These are phyloP conservation scores for Battus philenor DNA, from an alignment of 1,140 invertebrate genomes.

Conservation along the genomic window DNA sequence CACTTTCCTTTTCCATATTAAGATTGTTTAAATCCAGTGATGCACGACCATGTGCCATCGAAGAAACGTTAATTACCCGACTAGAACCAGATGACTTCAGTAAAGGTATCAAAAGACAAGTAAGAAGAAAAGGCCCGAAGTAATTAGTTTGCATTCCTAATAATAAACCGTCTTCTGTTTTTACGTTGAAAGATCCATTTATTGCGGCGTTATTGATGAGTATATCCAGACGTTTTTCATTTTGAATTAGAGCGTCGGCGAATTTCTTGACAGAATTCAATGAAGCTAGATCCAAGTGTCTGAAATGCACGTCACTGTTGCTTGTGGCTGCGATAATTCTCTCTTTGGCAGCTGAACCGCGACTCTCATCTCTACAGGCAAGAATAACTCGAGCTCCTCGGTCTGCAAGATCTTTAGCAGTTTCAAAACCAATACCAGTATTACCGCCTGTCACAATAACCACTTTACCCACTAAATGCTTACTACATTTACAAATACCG, in stretches of 20 bases:
- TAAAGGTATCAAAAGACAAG: constrained; percentile 80
- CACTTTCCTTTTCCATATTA: constrained; percentile 77
- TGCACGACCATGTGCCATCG: constrained; percentile 82
- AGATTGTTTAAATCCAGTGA: constrained; percentile 85
- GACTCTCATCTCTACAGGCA: constrained; percentile 25
- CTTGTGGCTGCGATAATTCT: constrained; percentile 38
- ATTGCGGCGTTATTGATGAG: constrained; percentile 88
- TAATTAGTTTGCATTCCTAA: constrained; percentile 91
- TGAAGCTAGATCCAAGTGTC: constrained; percentile 85
- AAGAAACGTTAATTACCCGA: constrained; percentile 90
- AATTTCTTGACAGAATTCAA: constrained; percentile 85
- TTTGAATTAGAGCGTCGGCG: constrained; percentile 78
- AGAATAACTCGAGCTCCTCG: constrained; percentile 30
- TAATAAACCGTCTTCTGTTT: constrained; percentile 86
- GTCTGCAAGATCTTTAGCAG: constrained; percentile 26
- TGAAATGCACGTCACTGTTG: constrained; percentile 63
- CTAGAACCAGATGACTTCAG: constrained; percentile 85
- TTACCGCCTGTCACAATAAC: constrained; percentile 31
- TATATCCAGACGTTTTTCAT: constrained; percentile 85
- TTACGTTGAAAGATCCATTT: constrained; percentile 36
- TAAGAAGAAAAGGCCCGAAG: constrained; percentile 89
- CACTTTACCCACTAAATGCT: constrained; percentile 24
- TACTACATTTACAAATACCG: constrained; percentile 27
- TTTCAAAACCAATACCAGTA: constrained; percentile 33
- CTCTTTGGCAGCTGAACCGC: constrained; percentile 2